Percentiles rank a stretch among this genome's conserved stretches.
Evolutionary conservation across 2,797 vertebrate genomes (phyloP).

Genomic region (Chloroceryle inda): DNA sequence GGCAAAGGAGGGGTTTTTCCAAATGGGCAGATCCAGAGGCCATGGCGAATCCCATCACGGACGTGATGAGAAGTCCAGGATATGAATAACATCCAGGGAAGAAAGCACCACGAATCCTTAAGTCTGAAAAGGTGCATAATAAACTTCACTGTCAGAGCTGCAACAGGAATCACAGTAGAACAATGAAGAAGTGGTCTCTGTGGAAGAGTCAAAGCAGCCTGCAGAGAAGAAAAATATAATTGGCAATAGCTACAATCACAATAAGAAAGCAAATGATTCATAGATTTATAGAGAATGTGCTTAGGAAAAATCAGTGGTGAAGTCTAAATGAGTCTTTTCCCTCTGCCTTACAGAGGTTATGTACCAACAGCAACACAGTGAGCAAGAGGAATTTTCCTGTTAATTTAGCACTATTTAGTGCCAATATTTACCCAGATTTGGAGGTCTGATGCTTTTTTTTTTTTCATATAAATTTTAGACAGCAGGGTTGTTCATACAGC

Average conservation of each 20-base stretch:
- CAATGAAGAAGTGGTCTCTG: constrained; percentile 94
- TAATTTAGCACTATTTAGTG: neutral
- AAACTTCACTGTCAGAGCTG: constrained; percentile 89
- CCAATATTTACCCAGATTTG: neutral
- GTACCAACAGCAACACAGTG: neutral
- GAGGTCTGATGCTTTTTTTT: neutral
- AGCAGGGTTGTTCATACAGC: neutral
- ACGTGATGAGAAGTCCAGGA: constrained; percentile 95
- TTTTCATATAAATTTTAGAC: neutral
- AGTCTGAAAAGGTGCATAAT: constrained; percentile 91
- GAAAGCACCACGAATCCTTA: constrained; percentile 94
- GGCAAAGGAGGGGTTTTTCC: constrained; percentile 93
- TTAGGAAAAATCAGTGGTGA: neutral
- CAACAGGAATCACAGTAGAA: constrained; percentile 91
- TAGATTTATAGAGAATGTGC: neutral
- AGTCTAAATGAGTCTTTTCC: neutral
- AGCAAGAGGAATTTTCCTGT: neutral
- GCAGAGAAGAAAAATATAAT: constrained; percentile 15
- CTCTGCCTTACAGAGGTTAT: neutral
- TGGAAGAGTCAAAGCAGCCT: constrained; percentile 92
- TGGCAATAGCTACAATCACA: neutral
- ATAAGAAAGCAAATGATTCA: neutral
- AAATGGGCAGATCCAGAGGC: constrained; percentile 94
- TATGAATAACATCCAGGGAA: constrained; percentile 97
- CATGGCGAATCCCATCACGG: constrained; percentile 92